Conservation (phyloP, 2,113 vertebrate genomes). For the Bostrychus sinensis region DNA sequence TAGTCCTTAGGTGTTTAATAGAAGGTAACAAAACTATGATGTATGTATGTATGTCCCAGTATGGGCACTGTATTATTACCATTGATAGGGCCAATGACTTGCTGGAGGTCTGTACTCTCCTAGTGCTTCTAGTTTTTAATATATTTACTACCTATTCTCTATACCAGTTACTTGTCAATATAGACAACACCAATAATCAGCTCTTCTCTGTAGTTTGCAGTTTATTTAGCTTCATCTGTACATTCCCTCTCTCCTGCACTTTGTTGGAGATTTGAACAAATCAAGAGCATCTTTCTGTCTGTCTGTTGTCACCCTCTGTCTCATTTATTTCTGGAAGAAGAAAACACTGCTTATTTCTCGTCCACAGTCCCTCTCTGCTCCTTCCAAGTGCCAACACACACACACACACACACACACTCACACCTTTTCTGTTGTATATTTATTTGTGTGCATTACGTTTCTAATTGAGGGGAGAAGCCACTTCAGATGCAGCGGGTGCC, state of each 20-base stretch:
- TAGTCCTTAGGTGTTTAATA: too few species aligned
- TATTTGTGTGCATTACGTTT: constrained; percentile 53
- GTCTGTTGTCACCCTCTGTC: constrained; percentile 23
- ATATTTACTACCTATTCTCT: background rate
- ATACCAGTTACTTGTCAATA: background rate
- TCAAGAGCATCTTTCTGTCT: constrained; percentile 24
- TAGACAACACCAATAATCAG: background rate
- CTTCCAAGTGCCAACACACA: background rate
- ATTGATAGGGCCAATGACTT: too few species aligned
- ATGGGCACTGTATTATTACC: too few species aligned
- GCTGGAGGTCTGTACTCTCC: too few species aligned
- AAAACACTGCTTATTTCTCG: constrained; percentile 22
- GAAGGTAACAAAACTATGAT: too few species aligned
- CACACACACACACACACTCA: too few species aligned
- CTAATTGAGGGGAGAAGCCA: constrained; percentile 57
- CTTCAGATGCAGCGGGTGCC: constrained; percentile 61
- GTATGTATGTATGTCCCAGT: too few species aligned
- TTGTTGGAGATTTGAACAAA: constrained; percentile 16
- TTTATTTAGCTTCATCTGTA: background rate
- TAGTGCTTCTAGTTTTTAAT: too few species aligned
- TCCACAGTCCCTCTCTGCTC: constrained; percentile 15
- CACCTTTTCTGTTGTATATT: constrained; percentile 42
- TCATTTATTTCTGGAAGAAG: constrained; percentile 19
- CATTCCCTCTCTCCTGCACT: background rate
- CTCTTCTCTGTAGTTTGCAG: background rate